These are phyloP conservation scores for Saguinus oedipus DNA, from an alignment of 2,797 vertebrate genomes.

Conservation along the genomic window DNA sequence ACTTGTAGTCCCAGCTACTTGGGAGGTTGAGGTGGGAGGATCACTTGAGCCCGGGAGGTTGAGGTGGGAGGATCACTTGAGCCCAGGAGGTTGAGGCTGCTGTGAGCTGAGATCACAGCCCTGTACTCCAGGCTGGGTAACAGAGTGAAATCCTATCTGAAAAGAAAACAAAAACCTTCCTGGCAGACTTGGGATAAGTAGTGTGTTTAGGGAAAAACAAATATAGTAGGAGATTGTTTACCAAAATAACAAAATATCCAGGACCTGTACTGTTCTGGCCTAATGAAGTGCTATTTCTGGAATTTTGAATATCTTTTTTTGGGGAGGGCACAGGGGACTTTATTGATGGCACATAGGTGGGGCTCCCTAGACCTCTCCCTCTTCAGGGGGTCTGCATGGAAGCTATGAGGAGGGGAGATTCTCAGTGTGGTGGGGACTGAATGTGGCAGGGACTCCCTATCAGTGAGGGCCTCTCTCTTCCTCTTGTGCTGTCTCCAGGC, in stretches of 20 bases:
- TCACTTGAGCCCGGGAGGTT: background rate
- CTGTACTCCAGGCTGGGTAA: background rate
- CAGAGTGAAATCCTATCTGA: background rate
- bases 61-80: background rate
- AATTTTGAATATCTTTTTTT: background rate
- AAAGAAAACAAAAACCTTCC: background rate
- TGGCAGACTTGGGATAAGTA: background rate
- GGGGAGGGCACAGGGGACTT: no score
- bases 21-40: no score
- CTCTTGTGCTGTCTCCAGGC: no score
- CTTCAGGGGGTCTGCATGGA: no score
- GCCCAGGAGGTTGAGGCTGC: background rate
- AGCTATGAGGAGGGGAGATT: no score
- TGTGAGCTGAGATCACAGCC: background rate
- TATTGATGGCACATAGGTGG: no score
- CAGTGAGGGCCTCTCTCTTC: no score
- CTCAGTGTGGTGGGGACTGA: no score
- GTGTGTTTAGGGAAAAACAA: background rate
- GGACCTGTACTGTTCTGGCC: background rate
- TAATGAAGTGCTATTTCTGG: background rate
- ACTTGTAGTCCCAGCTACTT: background rate
- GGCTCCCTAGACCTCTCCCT: no score
- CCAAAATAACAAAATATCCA: background rate
- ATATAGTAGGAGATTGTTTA: background rate
- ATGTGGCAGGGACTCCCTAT: no score